Conservation (phyloP, 2,888 invertebrate genomes). For the Ennomos quercinarius region DNA sequence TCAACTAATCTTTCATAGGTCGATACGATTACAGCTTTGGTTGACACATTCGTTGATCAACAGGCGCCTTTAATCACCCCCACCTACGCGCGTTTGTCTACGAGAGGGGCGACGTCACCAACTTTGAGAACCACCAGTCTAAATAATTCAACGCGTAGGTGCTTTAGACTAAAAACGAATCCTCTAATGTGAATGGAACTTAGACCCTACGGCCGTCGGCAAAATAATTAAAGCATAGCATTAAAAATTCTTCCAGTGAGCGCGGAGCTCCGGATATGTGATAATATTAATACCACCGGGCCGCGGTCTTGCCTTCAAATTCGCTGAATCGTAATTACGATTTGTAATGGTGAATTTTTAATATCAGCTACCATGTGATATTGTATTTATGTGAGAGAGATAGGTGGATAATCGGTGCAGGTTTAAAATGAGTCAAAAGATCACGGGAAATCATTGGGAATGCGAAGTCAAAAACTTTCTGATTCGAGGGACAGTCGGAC, state of each 20-base stretch:
- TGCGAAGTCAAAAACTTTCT: too few relatives aligned
- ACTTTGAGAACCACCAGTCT: slow-evolving; percentile 26
- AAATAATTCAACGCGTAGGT: slow-evolving; percentile 42
- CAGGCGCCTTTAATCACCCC: neutral
- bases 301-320: slow-evolving; percentile 49
- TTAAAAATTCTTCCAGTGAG: slow-evolving; percentile 83
- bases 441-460: too few relatives aligned
- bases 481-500: too few relatives aligned
- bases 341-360: slow-evolving; percentile 38
- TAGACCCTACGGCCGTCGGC: slow-evolving; percentile 66
- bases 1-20: too few relatives aligned
- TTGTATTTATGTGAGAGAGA: slow-evolving; percentile 13
- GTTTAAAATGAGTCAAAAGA: too few relatives aligned
- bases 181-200: slow-evolving; percentile 85
- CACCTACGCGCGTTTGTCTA: neutral
- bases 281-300: slow-evolving; percentile 80
- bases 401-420: too few relatives aligned
- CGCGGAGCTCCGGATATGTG: slow-evolving; percentile 80
- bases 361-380: slow-evolving; percentile 14
- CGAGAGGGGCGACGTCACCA: slow-evolving; percentile 2
- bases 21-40: too few relatives aligned
- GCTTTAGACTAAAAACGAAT: slow-evolving; percentile 73
- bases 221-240: slow-evolving; percentile 84
- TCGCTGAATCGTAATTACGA: slow-evolving; percentile 42
- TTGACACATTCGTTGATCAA: neutral